These are phyloP conservation scores for Mellilla xanthometata DNA, from an alignment of 2,888 invertebrate species.

Conservation along the genomic window DNA sequence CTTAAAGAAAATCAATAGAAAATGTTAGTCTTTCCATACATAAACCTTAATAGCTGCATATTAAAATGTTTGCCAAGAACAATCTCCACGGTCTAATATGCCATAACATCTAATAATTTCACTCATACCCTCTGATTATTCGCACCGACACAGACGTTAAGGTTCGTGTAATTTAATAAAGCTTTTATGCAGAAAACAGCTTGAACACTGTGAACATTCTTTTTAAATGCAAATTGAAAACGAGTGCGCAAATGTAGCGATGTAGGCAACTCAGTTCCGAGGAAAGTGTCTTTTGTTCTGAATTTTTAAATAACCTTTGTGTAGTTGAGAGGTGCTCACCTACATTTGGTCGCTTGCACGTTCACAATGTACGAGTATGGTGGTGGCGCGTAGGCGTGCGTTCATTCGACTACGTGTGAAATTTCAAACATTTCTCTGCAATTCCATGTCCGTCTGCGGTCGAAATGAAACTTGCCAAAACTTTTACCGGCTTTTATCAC, in stretches of 20 bases:
- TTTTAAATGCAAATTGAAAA: conserved; percentile 31
- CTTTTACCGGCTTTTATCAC: conserved; percentile 15
- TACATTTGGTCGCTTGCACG: conserved; percentile 23
- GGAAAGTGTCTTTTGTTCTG: conserved; percentile 31
- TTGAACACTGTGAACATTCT: conserved; percentile 14
- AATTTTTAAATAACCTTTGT: conserved; percentile 32
- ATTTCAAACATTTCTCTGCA: conserved; percentile 12
- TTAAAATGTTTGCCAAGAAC: conserved; percentile 13
- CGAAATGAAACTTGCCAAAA: conserved; percentile 14
- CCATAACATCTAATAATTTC: conserved; percentile 21
- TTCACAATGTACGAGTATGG: conserved; percentile 1
- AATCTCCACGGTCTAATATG: conserved; percentile 18
- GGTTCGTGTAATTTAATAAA: conserved; percentile 2
- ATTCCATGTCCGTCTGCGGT: conserved; percentile 13
- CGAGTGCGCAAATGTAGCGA: conserved; percentile 25
- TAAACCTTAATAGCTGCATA: conserved; percentile 6
- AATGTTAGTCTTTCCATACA: no score
- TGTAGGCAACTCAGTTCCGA: conserved; percentile 20
- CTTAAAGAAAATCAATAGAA: no score
- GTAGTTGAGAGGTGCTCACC: conserved; percentile 26
- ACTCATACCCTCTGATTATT: conserved; percentile 12
- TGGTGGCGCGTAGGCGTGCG: conserved; percentile 6
- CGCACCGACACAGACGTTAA: conserved; percentile 4
- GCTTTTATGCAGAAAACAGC: conserved; percentile 7
- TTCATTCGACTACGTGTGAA: conserved; percentile 22